Percentiles rank a stretch among this genome's conserved stretches.
Evolutionary conservation across 2,888 invertebrate genomes (phyloP).

Genomic region (Ligdia adustata): DNA sequence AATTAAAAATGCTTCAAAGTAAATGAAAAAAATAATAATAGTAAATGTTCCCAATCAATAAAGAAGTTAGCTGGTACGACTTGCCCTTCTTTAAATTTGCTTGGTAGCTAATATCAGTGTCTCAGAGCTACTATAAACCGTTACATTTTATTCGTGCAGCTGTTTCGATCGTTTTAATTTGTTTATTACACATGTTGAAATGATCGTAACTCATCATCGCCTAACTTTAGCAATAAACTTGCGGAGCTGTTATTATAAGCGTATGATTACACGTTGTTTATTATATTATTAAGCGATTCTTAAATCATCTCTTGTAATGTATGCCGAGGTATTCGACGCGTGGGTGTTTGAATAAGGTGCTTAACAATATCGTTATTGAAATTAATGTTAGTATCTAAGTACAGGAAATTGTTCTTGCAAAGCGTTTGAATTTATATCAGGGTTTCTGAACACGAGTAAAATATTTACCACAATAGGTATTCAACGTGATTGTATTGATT

Average conservation of each 20-base stretch:
- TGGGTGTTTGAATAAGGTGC: constrained; percentile 9
- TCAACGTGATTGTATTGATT: no score
- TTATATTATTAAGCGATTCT: constrained; percentile 14
- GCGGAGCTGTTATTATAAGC: constrained; percentile 13
- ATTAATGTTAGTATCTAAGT: background rate
- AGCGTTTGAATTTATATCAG: no score
- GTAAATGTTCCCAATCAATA: no score
- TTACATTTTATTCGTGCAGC: constrained; percentile 23
- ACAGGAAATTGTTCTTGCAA: background rate
- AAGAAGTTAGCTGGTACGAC: no score
- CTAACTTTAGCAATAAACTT: constrained; percentile 20
- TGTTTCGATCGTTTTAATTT: constrained; percentile 20
- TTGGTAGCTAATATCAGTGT: no score
- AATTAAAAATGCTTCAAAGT: no score
- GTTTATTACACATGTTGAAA: constrained; percentile 24
- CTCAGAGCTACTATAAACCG: no score
- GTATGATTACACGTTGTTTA: constrained; percentile 16
- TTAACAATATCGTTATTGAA: constrained; percentile 9
- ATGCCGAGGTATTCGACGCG: constrained; percentile 5
- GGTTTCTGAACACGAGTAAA: no score
- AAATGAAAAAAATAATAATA: no score
- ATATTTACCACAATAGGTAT: no score
- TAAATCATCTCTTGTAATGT: constrained; percentile 16
- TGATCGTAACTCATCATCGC: constrained; percentile 20
- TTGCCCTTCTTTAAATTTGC: no score